phyloP scores from a whole-genome alignment of 2,888 invertebrate genomes.

The Folsomia candida region DNA sequence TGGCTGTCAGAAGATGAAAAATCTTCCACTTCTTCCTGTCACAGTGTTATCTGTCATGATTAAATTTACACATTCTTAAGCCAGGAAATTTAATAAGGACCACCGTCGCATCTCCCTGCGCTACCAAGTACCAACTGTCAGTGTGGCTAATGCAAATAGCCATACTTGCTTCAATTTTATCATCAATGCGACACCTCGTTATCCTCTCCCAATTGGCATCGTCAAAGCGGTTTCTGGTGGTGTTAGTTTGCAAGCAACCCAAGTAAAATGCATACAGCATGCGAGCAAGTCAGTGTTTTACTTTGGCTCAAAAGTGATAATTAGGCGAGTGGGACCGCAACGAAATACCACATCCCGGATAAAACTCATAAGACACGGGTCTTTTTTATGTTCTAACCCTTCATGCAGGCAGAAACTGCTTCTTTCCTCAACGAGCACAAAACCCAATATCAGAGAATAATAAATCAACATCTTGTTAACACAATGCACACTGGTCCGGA shows the following conservation, averaged over 20 bases:
- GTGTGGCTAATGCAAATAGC: too few species aligned
- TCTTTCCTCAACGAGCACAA: too few species aligned
- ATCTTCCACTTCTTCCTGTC: slow-evolving; percentile 3
- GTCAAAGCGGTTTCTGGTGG: neutral
- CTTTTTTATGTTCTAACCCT: neutral
- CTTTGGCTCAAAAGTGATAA: neutral
- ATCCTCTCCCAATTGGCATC: neutral
- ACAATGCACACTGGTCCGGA: too few species aligned
- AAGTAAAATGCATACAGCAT: neutral
- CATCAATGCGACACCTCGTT: slow-evolving; percentile 4
- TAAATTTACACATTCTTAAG: slow-evolving; percentile 25
- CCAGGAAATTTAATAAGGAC: slow-evolving; percentile 31
- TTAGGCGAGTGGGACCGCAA: neutral
- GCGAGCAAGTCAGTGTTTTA: neutral
- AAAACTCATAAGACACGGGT: slow-evolving; percentile 12
- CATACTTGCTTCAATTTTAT: neutral
- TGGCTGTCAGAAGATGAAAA: slow-evolving; percentile 9
- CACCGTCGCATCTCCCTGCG: neutral
- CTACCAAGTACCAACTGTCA: neutral
- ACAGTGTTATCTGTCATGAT: slow-evolving; percentile 35
- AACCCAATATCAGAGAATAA: too few species aligned
- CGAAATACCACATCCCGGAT: slow-evolving; percentile 5
- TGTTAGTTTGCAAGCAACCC: neutral
- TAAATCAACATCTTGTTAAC: slow-evolving; percentile 2
- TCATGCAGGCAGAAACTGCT: too few species aligned